A percentile compares a stretch with the other conserved stretches of the same genome.
phyloP scores from a whole-genome alignment of 2,113 vertebrate genomes.

The Tonatia bakeri region DNA sequence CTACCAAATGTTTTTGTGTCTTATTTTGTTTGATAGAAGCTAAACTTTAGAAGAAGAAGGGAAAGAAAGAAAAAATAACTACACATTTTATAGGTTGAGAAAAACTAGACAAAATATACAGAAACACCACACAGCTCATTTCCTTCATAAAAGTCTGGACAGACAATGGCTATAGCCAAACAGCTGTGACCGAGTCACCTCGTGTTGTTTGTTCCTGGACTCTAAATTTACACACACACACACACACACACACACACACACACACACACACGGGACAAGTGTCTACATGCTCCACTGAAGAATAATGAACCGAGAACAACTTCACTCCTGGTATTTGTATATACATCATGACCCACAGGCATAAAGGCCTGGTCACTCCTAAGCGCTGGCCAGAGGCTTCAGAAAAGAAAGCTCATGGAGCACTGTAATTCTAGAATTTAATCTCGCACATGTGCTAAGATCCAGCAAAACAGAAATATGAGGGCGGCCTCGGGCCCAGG shows the following conservation, averaged over 20 bases:
- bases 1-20: neutral
- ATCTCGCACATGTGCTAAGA: neutral
- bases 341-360: too few species aligned
- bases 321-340: neutral
- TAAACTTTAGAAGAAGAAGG: neutral
- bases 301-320: neutral
- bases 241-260: neutral
- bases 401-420: neutral
- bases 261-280: neutral
- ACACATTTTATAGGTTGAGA: neutral
- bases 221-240: neutral
- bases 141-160: neutral
- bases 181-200: neutral
- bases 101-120: neutral
- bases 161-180: neutral
- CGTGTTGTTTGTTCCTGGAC: neutral
- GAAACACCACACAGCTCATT: too few species aligned
- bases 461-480: neutral
- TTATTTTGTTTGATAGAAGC: neutral
- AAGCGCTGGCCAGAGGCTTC: neutral
- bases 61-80: neutral
- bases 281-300: neutral
- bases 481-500: neutral
- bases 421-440: neutral
- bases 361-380: neutral